Base-by-base conservation (phyloP, 2,113 vertebrate species). In the Hippolais icterina region DNA sequence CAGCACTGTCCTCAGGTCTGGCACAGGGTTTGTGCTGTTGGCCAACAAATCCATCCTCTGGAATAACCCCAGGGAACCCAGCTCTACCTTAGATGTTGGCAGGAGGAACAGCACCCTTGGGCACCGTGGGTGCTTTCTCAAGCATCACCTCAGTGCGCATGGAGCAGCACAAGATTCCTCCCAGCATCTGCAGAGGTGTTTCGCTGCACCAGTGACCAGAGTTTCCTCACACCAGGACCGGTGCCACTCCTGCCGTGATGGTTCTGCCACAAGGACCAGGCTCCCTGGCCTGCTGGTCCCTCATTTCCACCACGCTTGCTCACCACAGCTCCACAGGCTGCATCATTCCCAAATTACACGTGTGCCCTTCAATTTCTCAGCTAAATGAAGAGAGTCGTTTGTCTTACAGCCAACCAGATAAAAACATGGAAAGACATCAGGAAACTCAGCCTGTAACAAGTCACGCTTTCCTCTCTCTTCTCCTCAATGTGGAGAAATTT, bases 341-440 rank as follows among this genome's bases (percentile, higher is more conserved):
- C 25, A 28, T 29, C 0, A 0, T 24, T 28, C 35, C 88, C 2
- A 5, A 41, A 44, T 77, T 42, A 4, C 1, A 39, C 0, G 0
- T 25, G 39, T 20, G 4, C 15, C 59, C 57, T 83, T 60, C 66
- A 42, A 15, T 20, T 61, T 28, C 76, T 69, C 24, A 24, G 31
- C 41, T 77, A 53, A 91, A 80, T 77, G 33, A 47, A 56, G 59
- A 12, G 41, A 57, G 50, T 20, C 2, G 0, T 81, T 84, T 50
- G 19, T 61, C 54, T 92, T 44, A 33, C 37, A 68, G 64, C 2
- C 5, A 75, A 29, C 8, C 47, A 77, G 68, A 77, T 33, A 66
- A 88, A 74, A 95, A n/a, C 52, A 31, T 41, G 31, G 57, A 68
- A 89, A 71, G 46, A 20, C 52, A 44, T 60, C 37, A 65, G 65